A percentile compares a stretch with the other conserved stretches of the same genome.
Evolutionary conservation across 2,888 invertebrate genomes (phyloP).

Genomic region (Adineta ricciae): DNA sequence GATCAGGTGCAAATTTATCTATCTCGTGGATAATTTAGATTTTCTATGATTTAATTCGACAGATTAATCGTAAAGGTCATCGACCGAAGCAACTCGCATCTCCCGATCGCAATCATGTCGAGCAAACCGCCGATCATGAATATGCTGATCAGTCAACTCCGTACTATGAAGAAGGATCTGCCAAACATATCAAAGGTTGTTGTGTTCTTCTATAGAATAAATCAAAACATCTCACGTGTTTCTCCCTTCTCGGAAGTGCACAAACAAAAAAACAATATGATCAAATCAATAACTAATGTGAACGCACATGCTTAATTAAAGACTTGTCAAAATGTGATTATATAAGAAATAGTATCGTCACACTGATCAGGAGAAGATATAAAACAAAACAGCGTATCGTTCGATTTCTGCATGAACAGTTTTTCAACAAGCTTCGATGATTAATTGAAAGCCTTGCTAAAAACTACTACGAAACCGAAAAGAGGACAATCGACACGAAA

Average conservation of each 20-base stretch:
- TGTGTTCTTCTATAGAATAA: background rate
- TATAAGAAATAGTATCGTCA: no score
- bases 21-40: slow-evolving; percentile 57
- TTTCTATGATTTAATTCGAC: slow-evolving; percentile 98
- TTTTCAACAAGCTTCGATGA: no score
- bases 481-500: background rate
- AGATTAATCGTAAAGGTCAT: slow-evolving; percentile 99
- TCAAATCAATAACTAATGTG: no score
- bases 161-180: background rate
- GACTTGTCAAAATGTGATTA: no score
- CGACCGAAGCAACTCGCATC: slow-evolving; percentile 53
- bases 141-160: background rate
- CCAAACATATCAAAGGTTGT: background rate
- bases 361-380: no score
- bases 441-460: background rate
- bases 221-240: no score
- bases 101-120: background rate
- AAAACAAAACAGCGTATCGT: no score
- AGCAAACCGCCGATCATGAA: no score
- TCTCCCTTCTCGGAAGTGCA: no score
- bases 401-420: no score
- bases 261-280: no score
- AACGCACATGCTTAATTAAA: no score
- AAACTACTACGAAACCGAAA: background rate
- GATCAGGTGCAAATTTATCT: background rate